Percentiles rank a stretch among this genome's conserved stretches.
Conservation (phyloP, 2,797 vertebrate species). For the Huso huso region DNA sequence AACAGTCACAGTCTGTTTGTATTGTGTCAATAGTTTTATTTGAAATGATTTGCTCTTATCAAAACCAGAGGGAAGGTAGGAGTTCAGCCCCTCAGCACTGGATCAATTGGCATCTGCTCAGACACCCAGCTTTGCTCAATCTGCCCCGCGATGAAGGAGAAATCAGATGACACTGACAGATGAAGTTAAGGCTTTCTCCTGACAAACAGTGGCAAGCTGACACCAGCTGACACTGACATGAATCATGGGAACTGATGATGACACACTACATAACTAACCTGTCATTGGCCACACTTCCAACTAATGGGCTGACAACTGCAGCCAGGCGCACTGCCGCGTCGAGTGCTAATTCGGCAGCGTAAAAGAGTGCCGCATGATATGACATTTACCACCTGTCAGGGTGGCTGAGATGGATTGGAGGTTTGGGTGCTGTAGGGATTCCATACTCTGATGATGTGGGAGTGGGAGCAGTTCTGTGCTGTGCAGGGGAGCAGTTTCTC, state of each 20-base stretch:
- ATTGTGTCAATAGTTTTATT: slow-evolving; percentile 28
- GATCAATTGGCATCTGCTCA: slow-evolving; percentile 39
- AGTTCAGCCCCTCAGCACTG: slow-evolving; percentile 19
- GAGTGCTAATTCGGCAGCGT: slow-evolving; percentile 19
- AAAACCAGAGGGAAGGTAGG: slow-evolving; percentile 20
- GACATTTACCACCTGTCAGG: slow-evolving; percentile 43
- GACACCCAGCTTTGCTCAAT: slow-evolving; percentile 36
- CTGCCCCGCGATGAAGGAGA: slow-evolving; percentile 23
- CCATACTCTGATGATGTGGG: too few relatives aligned
- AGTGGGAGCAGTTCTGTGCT: too few relatives aligned
- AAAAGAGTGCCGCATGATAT: slow-evolving; percentile 10
- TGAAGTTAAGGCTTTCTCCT: slow-evolving; percentile 22
- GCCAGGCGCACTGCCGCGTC: slow-evolving; percentile 12
- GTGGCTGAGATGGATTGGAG: slow-evolving; percentile 26
- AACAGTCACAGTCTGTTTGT: slow-evolving; percentile 17
- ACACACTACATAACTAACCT: slow-evolving; percentile 31
- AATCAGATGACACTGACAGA: slow-evolving; percentile 28
- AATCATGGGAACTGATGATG: slow-evolving; percentile 25
- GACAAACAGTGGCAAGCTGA: slow-evolving; percentile 19
- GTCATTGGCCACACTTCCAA: slow-evolving; percentile 17
- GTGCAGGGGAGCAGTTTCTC: too few relatives aligned
- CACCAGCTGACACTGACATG: slow-evolving; percentile 24
- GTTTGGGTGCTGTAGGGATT: too few relatives aligned
- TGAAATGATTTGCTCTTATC: slow-evolving; percentile 25
- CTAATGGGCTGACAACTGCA: slow-evolving; percentile 28